Percentiles rank a stretch among this genome's conserved stretches.
These are phyloP conservation scores for Syritta pipiens DNA, from an alignment of 2,888 invertebrate species.

Conservation along the genomic window DNA sequence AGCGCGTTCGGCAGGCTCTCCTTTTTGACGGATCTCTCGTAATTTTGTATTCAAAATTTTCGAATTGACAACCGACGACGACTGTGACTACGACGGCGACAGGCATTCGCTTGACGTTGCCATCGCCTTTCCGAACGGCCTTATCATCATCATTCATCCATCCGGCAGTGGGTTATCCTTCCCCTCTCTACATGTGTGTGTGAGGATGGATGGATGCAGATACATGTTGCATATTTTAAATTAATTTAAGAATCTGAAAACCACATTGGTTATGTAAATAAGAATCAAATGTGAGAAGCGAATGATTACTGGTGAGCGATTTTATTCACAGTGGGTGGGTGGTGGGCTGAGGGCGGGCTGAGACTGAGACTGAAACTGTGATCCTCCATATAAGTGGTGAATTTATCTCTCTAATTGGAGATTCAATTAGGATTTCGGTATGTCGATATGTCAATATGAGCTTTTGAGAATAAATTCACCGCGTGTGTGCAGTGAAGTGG, in stretches of 20 bases:
- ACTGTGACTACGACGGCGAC: slow-evolving; percentile 60
- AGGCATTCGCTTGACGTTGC: slow-evolving; percentile 66
- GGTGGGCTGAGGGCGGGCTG: neutral
- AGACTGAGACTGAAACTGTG: no score
- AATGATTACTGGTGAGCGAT: slow-evolving; percentile 50
- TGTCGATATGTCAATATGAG: no score
- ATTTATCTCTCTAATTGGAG: slow-evolving; percentile 45
- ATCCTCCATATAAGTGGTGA: slow-evolving; percentile 22
- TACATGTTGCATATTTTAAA: slow-evolving; percentile 66
- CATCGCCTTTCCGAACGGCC: slow-evolving; percentile 51
- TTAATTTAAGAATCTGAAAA: slow-evolving; percentile 65
- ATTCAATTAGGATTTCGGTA: slow-evolving; percentile 47
- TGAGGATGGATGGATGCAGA: slow-evolving; percentile 40
- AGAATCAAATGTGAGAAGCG: slow-evolving; percentile 44
- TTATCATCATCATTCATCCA: slow-evolving; percentile 66
- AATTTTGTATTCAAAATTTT: slow-evolving; percentile 68
- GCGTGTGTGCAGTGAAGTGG: no score
- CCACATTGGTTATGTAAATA: slow-evolving; percentile 65
- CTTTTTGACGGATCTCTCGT: slow-evolving; percentile 64
- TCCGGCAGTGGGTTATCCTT: slow-evolving; percentile 52
- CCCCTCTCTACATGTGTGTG: no score
- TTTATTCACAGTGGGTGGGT: neutral
- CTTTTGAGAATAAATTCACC: no score
- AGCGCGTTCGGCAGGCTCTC: slow-evolving; percentile 43
- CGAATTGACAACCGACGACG: slow-evolving; percentile 60